Evolutionary conservation across 2,113 vertebrate species (phyloP).

Genomic region (Meleagris gallopavo): DNA sequence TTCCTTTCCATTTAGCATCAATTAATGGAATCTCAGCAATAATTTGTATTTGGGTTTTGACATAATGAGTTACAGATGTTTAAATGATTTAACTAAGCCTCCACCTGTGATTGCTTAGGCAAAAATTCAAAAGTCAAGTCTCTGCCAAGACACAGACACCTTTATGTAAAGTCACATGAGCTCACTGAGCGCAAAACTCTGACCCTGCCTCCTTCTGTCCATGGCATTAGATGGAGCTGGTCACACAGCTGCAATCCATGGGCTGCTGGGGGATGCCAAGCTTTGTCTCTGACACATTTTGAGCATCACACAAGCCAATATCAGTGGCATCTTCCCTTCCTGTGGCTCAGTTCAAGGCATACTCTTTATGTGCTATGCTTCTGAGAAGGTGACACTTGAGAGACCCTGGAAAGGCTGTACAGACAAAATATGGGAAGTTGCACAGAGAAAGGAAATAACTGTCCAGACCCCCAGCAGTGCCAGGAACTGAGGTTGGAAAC

Average conservation of each 20-base stretch:
- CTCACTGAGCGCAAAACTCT: neutral
- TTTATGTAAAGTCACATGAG: neutral
- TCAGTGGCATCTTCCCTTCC: neutral
- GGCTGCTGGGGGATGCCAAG: neutral
- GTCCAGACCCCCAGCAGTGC: neutral
- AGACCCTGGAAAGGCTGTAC: neutral
- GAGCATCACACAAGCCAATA: fast-evolving
- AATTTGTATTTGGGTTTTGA: neutral
- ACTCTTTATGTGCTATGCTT: fast-evolving
- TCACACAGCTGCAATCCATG: neutral
- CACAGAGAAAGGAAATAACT: neutral
- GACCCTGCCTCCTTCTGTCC: neutral
- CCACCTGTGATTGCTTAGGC: neutral
- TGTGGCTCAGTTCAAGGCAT: neutral
- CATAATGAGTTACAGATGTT: fast-evolving
- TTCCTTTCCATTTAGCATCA: slow-evolving; percentile 62
- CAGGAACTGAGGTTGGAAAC: fast-evolving
- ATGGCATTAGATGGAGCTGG: neutral
- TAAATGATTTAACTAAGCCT: neutral
- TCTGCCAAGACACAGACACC: neutral
- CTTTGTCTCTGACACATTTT: neutral
- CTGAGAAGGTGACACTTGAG: neutral
- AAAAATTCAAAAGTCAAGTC: neutral
- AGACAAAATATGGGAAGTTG: neutral
- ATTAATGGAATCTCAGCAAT: slow-evolving; percentile 7